Base-by-base conservation (phyloP, 2,797 vertebrate genomes). In the Chelon labrosus region DNA sequence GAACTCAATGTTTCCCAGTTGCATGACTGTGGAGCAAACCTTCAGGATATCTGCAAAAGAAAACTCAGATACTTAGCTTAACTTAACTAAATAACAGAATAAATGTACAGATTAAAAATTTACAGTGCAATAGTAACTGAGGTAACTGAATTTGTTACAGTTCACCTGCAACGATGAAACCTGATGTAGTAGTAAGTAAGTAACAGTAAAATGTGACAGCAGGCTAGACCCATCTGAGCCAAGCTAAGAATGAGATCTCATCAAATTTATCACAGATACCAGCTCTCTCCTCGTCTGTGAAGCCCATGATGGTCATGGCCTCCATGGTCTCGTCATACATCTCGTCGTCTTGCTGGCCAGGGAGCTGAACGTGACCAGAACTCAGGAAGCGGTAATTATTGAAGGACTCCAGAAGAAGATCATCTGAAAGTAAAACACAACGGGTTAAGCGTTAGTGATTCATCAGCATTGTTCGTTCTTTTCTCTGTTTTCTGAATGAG, bases 1-100 rank as follows among this genome's bases (percentile, higher is more conserved):
- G 93, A 99, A 99, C 87, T 96, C 95, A 13, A 99, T 98, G 67
- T 99, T 99, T 53, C 98, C 98, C 41, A 99, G 94, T 68, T 99
- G 97, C 61, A 99, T 95, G 70, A 99, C 97, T 0, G 96, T 95
- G 10, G 98, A 99, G 63, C 98, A 97, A 0, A 98, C 96, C 85
- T 93, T 99, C 85, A 99, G 65, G 73, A 98, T 95, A 27, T 97
- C 98, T 99, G 73, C 38, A 82, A 77, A n/a, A 85, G 3, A 47
- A 10, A 53, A 11, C 51, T 13, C 47, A 11, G 17, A 50, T 20
- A 35, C 20, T 71, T 39, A 22, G 44, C 17, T 7, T 47, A 16
- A 47, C 46, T n/a, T n/a, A 10, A 10, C 14, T 44, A 72, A 35
- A 63, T 16, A 27, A 13, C 25, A 19, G 22, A 9, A n/a, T 5